phyloP scores from a whole-genome alignment of 2,113 vertebrate genomes.

The Chaenogobius annularis region DNA sequence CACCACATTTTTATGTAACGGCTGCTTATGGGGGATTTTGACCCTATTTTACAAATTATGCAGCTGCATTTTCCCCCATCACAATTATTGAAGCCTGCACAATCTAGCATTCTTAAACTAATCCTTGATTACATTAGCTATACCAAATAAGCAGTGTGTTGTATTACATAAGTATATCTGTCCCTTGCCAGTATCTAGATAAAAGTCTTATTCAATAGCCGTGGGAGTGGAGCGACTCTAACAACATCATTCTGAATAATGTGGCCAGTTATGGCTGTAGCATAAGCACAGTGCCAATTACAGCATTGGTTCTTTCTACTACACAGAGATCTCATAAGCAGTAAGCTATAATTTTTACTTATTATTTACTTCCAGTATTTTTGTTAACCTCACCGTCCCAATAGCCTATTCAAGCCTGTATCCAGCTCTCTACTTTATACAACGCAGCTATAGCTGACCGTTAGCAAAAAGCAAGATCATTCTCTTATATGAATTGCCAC shows the following conservation, averaged over 20 bases:
- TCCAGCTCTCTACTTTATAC: conserved; percentile 3
- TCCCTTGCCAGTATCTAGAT: conserved; percentile 13
- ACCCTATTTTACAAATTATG: not conserved
- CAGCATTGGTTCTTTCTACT: conserved; percentile 24
- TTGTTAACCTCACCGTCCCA: conserved; percentile 10
- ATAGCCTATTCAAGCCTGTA: not conserved
- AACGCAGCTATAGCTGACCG: conserved; percentile 17
- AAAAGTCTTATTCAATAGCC: conserved; percentile 40
- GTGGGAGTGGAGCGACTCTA: conserved; percentile 37
- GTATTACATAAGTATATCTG: not conserved
- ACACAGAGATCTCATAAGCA: conserved; percentile 29
- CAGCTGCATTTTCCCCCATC: not conserved
- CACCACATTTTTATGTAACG: not conserved
- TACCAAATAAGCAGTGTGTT: not conserved
- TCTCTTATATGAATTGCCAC: conserved; percentile 47
- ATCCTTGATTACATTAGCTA: no score
- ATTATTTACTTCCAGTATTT: conserved; percentile 30
- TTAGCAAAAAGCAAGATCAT: conserved; percentile 45
- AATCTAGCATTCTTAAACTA: no score
- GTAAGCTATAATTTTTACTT: conserved; percentile 18
- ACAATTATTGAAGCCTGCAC: no score
- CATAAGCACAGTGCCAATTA: conserved; percentile 19
- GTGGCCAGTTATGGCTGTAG: conserved; percentile 43
- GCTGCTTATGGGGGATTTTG: not conserved
- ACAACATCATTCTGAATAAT: conserved; percentile 50